phyloP scores from a whole-genome alignment of 2,888 invertebrate genomes.

The Zeuzera pyrina region DNA sequence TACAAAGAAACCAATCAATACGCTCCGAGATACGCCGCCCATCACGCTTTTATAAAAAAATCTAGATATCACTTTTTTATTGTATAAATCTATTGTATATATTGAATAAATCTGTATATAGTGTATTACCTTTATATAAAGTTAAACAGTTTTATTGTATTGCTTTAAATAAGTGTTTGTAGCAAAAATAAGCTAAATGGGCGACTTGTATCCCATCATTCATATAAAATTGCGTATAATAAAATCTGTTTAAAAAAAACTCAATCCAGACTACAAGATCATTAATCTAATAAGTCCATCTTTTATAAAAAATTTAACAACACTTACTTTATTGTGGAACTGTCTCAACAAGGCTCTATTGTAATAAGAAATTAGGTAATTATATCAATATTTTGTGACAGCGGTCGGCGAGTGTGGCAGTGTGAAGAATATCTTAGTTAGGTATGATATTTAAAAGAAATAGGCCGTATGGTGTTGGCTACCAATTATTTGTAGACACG shows the following conservation, averaged over 20 bases:
- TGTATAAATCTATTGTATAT: slow-evolving; percentile 15
- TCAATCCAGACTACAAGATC: slow-evolving; percentile 74
- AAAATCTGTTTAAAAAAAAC: slow-evolving; percentile 67
- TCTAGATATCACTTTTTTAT: slow-evolving; percentile 57
- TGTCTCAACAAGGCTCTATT: slow-evolving; percentile 68
- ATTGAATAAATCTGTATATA: slow-evolving; percentile 52
- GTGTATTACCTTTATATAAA: no score
- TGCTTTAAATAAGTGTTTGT: slow-evolving; percentile 57
- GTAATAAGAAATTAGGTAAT: slow-evolving; percentile 47
- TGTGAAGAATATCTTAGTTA: no score
- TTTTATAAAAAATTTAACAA: slow-evolving; percentile 72
- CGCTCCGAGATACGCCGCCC: slow-evolving; percentile 42
- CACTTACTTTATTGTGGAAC: slow-evolving; percentile 69
- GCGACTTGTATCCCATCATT: slow-evolving; percentile 32
- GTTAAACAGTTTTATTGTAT: slow-evolving; percentile 44
- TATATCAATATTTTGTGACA: slow-evolving; percentile 38
- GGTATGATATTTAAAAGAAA: slow-evolving; percentile 38
- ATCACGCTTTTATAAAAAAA: slow-evolving; percentile 42
- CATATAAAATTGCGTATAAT: slow-evolving; percentile 50
- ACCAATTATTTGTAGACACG: slow-evolving; percentile 58
- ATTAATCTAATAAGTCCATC: slow-evolving; percentile 67
- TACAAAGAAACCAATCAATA: slow-evolving; percentile 52
- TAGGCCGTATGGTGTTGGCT: slow-evolving; percentile 68
- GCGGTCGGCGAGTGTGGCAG: slow-evolving; percentile 70
- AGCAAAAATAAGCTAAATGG: slow-evolving; percentile 61